A percentile compares a stretch with the other conserved stretches of the same genome.
These are phyloP conservation scores for Orthochromis malagaraziensis DNA, from an alignment of 2,113 vertebrate species.

Conservation along the genomic window DNA sequence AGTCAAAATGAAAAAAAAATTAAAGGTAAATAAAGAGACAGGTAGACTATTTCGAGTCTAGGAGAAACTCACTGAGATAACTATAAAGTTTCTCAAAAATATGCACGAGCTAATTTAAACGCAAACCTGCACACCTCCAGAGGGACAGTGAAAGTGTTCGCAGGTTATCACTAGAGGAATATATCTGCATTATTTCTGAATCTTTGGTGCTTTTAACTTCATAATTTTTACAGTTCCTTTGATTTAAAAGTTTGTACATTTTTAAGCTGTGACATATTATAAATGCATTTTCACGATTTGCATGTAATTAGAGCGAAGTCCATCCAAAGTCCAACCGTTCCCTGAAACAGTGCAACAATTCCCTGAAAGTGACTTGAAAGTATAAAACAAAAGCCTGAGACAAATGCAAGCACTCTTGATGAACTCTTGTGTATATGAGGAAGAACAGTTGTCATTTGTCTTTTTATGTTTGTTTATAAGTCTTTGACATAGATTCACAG, in stretches of 20 bases:
- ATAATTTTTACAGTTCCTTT: not conserved
- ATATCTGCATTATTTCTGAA: not conserved
- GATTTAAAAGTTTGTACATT: not conserved
- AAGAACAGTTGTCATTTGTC: not conserved
- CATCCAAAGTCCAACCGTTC: not conserved
- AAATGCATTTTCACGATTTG: not conserved
- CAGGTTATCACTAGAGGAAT: not conserved
- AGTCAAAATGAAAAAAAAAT: not conserved
- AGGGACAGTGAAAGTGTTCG: not conserved
- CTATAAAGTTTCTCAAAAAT: not conserved
- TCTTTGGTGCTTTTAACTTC: not conserved
- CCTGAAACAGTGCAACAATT: not conserved
- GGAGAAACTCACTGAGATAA: not conserved
- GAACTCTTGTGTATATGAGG: not conserved
- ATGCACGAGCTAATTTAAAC: not conserved
- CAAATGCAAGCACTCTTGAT: not conserved
- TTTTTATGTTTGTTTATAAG: not conserved
- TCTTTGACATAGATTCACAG: not conserved
- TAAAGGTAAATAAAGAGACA: not conserved
- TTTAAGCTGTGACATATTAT: not conserved
- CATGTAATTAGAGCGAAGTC: not conserved
- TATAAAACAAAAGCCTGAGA: not conserved
- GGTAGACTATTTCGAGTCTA: not conserved
- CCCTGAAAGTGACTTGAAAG: not conserved
- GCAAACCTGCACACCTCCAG: not conserved